phyloP scores from a whole-genome alignment of 2,113 vertebrate species.

The Crotalus horridus region DNA sequence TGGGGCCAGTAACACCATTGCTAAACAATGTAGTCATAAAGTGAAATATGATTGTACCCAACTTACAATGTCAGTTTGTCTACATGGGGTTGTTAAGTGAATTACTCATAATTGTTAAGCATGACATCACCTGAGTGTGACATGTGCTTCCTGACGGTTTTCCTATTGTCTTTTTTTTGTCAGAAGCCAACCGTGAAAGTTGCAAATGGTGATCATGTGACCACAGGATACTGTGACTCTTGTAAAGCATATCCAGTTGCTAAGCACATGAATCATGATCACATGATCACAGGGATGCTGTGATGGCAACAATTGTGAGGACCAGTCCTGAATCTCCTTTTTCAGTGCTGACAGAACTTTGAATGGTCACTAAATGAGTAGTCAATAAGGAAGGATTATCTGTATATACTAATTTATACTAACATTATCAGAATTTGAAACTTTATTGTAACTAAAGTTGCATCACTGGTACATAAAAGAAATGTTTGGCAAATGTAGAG shows the following conservation, averaged over 20 bases:
- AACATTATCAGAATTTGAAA: not conserved
- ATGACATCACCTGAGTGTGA: not conserved
- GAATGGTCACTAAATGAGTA: not conserved
- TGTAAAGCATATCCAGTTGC: not conserved
- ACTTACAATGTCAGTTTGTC: not conserved
- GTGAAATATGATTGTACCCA: not conserved
- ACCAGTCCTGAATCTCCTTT: not conserved
- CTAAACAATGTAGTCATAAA: not conserved
- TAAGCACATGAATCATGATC: not conserved
- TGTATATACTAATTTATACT: not conserved
- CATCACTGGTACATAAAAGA: not conserved
- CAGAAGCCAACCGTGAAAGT: not conserved
- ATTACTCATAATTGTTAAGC: not conserved
- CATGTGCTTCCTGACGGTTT: not conserved
- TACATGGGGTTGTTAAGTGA: not conserved
- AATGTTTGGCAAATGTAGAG: not conserved
- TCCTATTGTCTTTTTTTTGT: not conserved
- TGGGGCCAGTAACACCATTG: not conserved
- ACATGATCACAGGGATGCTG: not conserved
- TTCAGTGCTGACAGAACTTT: not conserved
- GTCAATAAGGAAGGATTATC: not conserved
- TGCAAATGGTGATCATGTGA: not conserved
- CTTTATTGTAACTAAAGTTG: not conserved
- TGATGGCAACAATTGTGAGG: not conserved
- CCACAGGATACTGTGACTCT: not conserved